A percentile compares a stretch with the other conserved stretches of the same genome.
phyloP scores from a whole-genome alignment of 2,113 vertebrate species.

The Passer domesticus region DNA sequence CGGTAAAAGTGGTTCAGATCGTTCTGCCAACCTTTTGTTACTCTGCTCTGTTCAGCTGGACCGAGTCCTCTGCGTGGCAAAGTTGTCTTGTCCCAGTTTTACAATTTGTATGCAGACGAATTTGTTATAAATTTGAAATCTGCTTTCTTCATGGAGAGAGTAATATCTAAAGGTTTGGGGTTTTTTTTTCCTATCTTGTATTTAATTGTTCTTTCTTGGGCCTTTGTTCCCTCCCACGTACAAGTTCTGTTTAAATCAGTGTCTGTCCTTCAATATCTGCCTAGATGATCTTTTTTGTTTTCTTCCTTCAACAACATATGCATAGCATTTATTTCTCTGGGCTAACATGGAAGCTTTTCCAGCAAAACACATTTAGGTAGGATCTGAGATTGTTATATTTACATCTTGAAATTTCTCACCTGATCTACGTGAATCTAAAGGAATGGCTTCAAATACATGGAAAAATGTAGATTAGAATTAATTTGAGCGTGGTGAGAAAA shows the following conservation, averaged over 20 bases:
- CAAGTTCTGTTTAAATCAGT: neutral
- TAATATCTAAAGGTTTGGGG: neutral
- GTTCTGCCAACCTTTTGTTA: neutral
- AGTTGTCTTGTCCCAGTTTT: neutral
- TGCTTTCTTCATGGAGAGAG: neutral
- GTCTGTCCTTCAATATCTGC: neutral
- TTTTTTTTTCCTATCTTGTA: neutral
- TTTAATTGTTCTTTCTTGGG: neutral
- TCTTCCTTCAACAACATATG: neutral
- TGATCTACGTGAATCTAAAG: neutral
- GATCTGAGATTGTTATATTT: neutral
- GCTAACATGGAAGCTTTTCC: neutral
- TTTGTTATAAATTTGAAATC: neutral
- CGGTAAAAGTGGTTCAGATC: fast-evolving
- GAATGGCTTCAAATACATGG: neutral
- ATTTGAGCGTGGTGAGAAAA: neutral
- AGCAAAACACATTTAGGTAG: neutral
- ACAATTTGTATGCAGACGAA: neutral
- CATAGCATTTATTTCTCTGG: neutral
- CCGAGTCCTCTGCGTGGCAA: fast-evolving
- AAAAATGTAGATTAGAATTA: neutral
- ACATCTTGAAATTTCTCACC: neutral
- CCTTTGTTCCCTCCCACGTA: neutral
- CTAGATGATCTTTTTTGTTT: neutral
- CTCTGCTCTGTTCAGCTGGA: neutral